A percentile compares a stretch with the other conserved stretches of the same genome.
phyloP scores from a whole-genome alignment of 2,113 vertebrate species.

The Ammodytes marinus region DNA sequence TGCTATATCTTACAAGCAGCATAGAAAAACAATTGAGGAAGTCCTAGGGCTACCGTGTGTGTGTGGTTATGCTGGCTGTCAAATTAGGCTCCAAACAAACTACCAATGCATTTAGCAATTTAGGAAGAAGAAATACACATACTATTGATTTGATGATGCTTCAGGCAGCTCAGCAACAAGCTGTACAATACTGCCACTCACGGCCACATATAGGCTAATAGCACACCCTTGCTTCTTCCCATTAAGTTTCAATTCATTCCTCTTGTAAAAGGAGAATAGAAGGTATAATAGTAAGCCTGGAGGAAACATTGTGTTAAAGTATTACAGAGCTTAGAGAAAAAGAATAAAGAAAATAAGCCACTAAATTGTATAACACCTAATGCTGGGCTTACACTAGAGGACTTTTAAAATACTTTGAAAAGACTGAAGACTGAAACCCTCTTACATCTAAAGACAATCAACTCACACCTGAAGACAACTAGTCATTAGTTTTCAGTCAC shows the following conservation, averaged over 20 bases:
- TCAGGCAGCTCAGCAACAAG: constrained; percentile 34
- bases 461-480: too few species aligned
- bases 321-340: constrained; percentile 37
- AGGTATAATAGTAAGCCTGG: constrained; percentile 28
- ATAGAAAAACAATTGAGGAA: constrained; percentile 15
- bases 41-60: neutral
- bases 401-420: too few species aligned
- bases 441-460: too few species aligned
- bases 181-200: constrained; percentile 37
- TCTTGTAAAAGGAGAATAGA: constrained; percentile 67
- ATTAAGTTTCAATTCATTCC: constrained; percentile 49
- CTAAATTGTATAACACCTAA: too few species aligned
- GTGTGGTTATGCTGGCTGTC: neutral
- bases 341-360: too few species aligned
- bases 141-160: constrained; percentile 18
- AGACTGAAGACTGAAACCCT: too few species aligned
- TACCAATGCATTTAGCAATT: neutral
- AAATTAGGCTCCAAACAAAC: neutral
- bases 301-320: constrained; percentile 67
- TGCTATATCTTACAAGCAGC: constrained; percentile 1
- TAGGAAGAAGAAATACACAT: neutral
- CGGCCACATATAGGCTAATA: constrained; percentile 49
- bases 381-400: too few species aligned
- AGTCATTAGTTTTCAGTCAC: too few species aligned
- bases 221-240: constrained; percentile 41